Evolutionary conservation across 1,140 invertebrate species (phyloP).

Genomic region (Cydia amplana): DNA sequence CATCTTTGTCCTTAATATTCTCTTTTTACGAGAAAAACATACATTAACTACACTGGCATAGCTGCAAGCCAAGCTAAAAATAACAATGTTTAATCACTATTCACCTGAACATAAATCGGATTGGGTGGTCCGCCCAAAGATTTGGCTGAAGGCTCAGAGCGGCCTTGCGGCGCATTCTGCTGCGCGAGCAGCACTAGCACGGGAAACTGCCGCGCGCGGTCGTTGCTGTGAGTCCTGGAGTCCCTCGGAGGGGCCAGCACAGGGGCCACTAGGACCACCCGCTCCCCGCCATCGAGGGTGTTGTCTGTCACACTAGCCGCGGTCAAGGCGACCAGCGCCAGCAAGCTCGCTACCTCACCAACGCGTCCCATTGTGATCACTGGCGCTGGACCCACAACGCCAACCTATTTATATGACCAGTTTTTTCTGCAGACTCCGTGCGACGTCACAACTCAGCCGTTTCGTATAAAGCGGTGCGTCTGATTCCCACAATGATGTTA

Average conservation of each 20-base stretch:
- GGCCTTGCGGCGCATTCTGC: slow-evolving; percentile 43
- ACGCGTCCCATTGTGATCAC: slow-evolving; percentile 65
- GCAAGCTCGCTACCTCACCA: slow-evolving; percentile 58
- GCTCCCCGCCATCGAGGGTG: slow-evolving; percentile 57
- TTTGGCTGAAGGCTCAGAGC: slow-evolving; percentile 56
- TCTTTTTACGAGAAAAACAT: too few species aligned
- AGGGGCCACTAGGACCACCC: slow-evolving; percentile 63
- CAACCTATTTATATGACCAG: slow-evolving; percentile 72
- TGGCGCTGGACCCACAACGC: slow-evolving; percentile 61
- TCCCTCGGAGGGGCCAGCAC: slow-evolving; percentile 67
- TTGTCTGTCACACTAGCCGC: slow-evolving; percentile 59
- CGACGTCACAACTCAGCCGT: slow-evolving; percentile 54
- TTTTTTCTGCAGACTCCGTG: slow-evolving; percentile 56
- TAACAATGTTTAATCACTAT: slow-evolving; percentile 19
- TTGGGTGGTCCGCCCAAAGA: slow-evolving; percentile 57
- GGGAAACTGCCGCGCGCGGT: slow-evolving; percentile 66
- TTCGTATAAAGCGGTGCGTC: slow-evolving; percentile 47
- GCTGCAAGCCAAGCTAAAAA: background rate
- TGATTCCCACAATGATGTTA: slow-evolving; percentile 66
- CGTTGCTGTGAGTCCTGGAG: slow-evolving; percentile 55
- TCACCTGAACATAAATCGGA: slow-evolving; percentile 74
- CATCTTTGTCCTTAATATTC: too few species aligned
- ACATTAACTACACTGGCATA: too few species aligned
- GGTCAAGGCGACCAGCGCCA: slow-evolving; percentile 50
- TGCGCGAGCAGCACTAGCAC: slow-evolving; percentile 67